Base-by-base conservation (phyloP, 2,888 invertebrate species). In the Hydrotaea diabolus region DNA sequence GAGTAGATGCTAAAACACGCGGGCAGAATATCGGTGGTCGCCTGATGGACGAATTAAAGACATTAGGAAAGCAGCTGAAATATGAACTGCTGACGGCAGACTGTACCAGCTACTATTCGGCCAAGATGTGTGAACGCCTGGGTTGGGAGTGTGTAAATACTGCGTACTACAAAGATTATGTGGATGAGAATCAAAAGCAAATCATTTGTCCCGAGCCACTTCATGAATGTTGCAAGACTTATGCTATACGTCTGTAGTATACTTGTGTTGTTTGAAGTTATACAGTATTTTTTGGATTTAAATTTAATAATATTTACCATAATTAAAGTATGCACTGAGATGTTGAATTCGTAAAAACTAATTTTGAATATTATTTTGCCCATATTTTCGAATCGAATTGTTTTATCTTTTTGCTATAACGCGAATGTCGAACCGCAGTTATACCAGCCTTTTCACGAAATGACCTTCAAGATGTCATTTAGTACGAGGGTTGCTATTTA, bases 91-190 rank as follows among this genome's bases (percentile, higher is more conserved):
- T 90, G 0, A 88, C 89, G 46, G 86, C 73, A 9, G 92, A 92
- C 86, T 92, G 92, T 80, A 89, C 91, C 0, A 92, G 92, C 72
- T 39, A 88, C 13, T 92, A 90, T 84, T 91, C 92, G 7, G 89
- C 89, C 0, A 87, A 87, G 7, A 66, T 92, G 26, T 87, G 89
- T 62, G 86, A 89, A 64, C 88, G 89, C 0, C 80, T 91, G 43
- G 87, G 87, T 11, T 91, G 89, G 87, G 88, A 91, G 2, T 87
- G 89, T 43, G 76, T 91, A 9, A 88, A 89, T 80, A 80, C 84
- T 2, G 26, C 88, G 13, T 86, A 88, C 46, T 92, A 90, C 80
- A 84, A 43, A 0, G 89, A 90, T 13, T 91, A 90, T 72, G 76
- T 87, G 57, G 88, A 89, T 79, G 85, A 80, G 3, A 39, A 84